Evolutionary conservation across 1,140 invertebrate species (phyloP).

Genomic region (Scaptomyza montana): DNA sequence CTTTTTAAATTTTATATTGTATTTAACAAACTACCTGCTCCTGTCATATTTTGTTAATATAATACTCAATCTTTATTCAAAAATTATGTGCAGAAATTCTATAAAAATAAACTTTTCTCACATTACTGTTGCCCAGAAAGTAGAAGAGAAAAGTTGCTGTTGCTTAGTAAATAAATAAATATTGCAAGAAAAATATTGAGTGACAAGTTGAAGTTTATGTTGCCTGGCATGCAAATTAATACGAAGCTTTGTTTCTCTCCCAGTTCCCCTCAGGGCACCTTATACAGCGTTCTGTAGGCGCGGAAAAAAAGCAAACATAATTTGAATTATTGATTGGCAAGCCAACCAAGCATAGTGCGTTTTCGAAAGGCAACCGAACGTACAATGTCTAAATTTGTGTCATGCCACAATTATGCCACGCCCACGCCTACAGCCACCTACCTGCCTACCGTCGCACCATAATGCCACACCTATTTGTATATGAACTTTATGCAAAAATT

Average conservation of each 20-base stretch:
- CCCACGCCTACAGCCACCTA: conserved; percentile 10
- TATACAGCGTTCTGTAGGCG: neutral
- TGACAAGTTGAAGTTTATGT: conserved; percentile 50
- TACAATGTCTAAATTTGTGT: conserved; percentile 72
- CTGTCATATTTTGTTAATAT: too few relatives aligned
- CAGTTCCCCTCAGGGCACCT: neutral
- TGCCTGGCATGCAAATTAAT: conserved; percentile 45
- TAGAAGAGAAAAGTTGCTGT: conserved; percentile 2
- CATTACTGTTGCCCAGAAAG: neutral
- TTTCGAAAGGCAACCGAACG: conserved; percentile 33
- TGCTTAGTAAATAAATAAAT: conserved; percentile 37
- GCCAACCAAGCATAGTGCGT: conserved; percentile 47
- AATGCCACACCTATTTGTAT: conserved; percentile 51
- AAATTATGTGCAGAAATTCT: neutral
- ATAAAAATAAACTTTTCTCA: neutral
- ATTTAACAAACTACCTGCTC: too few relatives aligned
- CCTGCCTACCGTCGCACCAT: neutral
- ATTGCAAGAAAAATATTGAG: conserved; percentile 22
- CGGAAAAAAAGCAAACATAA: conserved; percentile 55
- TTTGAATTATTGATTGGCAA: conserved; percentile 79
- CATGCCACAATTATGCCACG: conserved; percentile 59
- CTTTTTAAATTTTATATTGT: too few relatives aligned
- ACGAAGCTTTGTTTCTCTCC: neutral
- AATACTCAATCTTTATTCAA: too few relatives aligned
- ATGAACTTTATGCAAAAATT: conserved; percentile 63